These are phyloP conservation scores for Nomada fabriciana DNA, from an alignment of 2,888 invertebrate genomes.

Conservation along the genomic window DNA sequence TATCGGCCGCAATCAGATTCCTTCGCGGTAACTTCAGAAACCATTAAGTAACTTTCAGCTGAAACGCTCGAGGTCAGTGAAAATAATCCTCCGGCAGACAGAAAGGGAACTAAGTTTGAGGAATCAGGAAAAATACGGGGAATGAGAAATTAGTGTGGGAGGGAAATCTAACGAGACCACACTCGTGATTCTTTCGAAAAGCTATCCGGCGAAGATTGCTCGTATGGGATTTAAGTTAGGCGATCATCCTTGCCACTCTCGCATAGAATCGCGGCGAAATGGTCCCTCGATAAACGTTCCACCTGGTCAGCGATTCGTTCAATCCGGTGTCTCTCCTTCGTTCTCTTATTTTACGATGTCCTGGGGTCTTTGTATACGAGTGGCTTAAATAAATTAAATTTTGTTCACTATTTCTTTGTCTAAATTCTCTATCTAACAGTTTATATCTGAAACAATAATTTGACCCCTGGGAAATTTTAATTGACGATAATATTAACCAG, in stretches of 20 bases:
- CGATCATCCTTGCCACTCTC: conserved; percentile 27
- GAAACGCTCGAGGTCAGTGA: conserved; percentile 28
- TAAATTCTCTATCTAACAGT: too few relatives aligned
- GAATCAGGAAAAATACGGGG: not conserved
- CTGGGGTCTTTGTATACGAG: not conserved
- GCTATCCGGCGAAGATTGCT: conserved; percentile 46
- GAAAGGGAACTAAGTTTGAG: not conserved
- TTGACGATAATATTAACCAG: too few relatives aligned
- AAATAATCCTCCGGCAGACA: conserved; percentile 47
- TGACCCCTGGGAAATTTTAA: too few relatives aligned
- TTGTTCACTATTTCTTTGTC: too few relatives aligned
- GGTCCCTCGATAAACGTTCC: conserved; percentile 43
- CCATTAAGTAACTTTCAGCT: conserved; percentile 28
- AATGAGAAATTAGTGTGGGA: conserved; percentile 16
- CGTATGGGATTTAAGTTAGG: conserved; percentile 59
- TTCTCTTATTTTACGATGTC: not conserved
- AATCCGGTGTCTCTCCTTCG: not conserved
- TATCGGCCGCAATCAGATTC: conserved; percentile 56
- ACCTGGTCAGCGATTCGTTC: conserved; percentile 29
- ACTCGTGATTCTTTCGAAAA: conserved; percentile 43
- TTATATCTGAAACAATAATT: too few relatives aligned
- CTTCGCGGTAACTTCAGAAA: conserved; percentile 33
- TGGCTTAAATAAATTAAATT: not conserved
- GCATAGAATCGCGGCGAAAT: conserved; percentile 23
- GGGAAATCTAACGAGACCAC: conserved; percentile 45